Conservation (phyloP, 2,888 invertebrate species). For the Ophion obscuratus region DNA sequence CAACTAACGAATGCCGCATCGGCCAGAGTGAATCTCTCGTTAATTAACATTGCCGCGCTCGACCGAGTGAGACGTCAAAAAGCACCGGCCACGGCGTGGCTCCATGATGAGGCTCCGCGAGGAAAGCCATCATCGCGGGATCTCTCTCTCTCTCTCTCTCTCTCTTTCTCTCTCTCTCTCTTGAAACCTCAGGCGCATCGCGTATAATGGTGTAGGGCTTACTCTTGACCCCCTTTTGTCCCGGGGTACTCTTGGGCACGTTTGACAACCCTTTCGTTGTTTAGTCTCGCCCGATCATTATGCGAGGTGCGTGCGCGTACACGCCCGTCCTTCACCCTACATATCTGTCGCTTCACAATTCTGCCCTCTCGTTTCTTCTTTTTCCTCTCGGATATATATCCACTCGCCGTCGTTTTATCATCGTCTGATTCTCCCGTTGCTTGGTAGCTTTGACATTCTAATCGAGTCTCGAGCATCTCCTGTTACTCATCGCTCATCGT, state of each 20-base stretch:
- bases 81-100: slow-evolving; percentile 57
- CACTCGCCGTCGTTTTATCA: slow-evolving; percentile 48
- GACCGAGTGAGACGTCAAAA: slow-evolving; percentile 81
- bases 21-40: slow-evolving; percentile 75
- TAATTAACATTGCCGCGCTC: slow-evolving; percentile 80
- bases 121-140: slow-evolving; percentile 38
- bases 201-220: slow-evolving; percentile 60
- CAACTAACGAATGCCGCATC: slow-evolving; percentile 63
- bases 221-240: slow-evolving; percentile 73
- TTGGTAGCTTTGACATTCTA: slow-evolving; percentile 78
- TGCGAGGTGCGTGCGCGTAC: slow-evolving; percentile 71
- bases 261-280: slow-evolving; percentile 79
- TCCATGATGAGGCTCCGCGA: slow-evolving; percentile 42
- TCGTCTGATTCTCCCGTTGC: slow-evolving; percentile 40
- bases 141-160: slow-evolving; percentile 9
- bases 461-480: slow-evolving; percentile 71
- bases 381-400: slow-evolving; percentile 1
- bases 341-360: slow-evolving; percentile 60
- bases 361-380: slow-evolving; percentile 21
- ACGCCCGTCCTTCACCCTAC: slow-evolving; percentile 58
- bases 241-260: slow-evolving; percentile 42
- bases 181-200: slow-evolving; percentile 41
- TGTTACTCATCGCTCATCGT: slow-evolving; percentile 63
- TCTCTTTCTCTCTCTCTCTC: slow-evolving; percentile 13
- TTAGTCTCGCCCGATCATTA: slow-evolving; percentile 78